A percentile compares a stretch with the other conserved stretches of the same genome.
Conservation (phyloP, 2,888 invertebrate species). For the Andrena flavipes region DNA sequence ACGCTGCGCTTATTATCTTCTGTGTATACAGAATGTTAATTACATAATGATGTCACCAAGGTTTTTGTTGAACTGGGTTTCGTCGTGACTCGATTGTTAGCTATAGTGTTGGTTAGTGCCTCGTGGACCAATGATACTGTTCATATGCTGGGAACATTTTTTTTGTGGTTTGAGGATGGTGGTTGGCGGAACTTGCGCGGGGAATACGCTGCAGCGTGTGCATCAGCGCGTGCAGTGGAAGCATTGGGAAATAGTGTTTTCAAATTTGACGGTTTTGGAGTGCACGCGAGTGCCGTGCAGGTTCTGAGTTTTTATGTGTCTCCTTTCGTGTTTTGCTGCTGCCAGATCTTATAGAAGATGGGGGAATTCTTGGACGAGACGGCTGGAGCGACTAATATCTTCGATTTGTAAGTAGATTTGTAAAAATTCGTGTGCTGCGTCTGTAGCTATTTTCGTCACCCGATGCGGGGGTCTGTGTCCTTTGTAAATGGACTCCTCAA, state of each 20-base stretch:
- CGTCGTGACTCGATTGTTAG: not conserved
- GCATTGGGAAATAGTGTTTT: slow-evolving; percentile 34
- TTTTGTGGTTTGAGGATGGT: not conserved
- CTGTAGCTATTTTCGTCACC: not conserved
- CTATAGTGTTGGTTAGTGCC: too few relatives aligned
- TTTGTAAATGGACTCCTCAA: not conserved
- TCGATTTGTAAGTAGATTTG: slow-evolving; percentile 77
- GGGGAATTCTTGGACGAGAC: slow-evolving; percentile 76
- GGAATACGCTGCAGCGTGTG: not conserved
- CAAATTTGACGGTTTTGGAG: slow-evolving; percentile 70
- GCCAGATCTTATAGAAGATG: slow-evolving; percentile 63
- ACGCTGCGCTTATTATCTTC: slow-evolving; percentile 13
- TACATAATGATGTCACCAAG: slow-evolving; percentile 31
- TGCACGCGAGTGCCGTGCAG: slow-evolving; percentile 8
- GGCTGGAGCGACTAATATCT: slow-evolving; percentile 70
- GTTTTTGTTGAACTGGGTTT: slow-evolving; percentile 3
- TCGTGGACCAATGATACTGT: slow-evolving; percentile 6
- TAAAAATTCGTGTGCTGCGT: not conserved
- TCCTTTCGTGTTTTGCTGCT: slow-evolving; percentile 34
- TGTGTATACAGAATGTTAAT: slow-evolving; percentile 4
- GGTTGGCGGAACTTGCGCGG: slow-evolving; percentile 21
- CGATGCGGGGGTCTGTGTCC: slow-evolving; percentile 11
- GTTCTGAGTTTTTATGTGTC: slow-evolving; percentile 40
- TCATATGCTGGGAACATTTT: slow-evolving; percentile 31
- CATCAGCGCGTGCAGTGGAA: slow-evolving; percentile 47